Evolutionary conservation across 1,140 invertebrate species (phyloP), one percentile per base, ranked within the genome.

Genomic region (Pseudomyrmex cubaensis): DNA sequence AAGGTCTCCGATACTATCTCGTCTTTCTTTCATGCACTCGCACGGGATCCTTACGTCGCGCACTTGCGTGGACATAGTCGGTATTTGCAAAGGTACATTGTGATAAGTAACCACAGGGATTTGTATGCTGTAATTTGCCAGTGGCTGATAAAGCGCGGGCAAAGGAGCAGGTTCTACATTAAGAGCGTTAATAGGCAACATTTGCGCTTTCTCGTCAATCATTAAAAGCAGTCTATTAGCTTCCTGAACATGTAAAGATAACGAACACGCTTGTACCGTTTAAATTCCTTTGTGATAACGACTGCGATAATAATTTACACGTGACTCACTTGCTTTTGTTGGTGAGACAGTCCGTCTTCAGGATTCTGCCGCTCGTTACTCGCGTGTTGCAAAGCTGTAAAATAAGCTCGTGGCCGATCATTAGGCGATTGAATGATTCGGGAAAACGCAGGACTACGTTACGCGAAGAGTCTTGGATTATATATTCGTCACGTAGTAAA

Each of bases 111-210:
- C 25, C 13, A 90, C 56, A 62, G 89, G 82, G 25, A 91, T 74
- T 73, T 86, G 88, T 22, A 91, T 75, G 52, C 82, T 91, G 57
- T 88, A 90, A 62, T 86, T 89, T n/a, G 90, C 87, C 2, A 85
- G 61, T 20, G 77, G 20, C 48, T 67, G 82, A 35, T 35, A 35
- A 35, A 35, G 35, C 25, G 44, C 46, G 46, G 63, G n/a, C 9
- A 77, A 59, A 22, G 82, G 52, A 15, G 63, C 57, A 46, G 83
- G 44, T 44, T 89, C 84, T 48, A 85, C 10, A 4, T 89, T 77
- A 59, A 87, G 72, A 13, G 66, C 12, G 25, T 77, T 78, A 50
- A 85, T 9, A 17, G 86, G 62, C 25, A 74, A 25, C 0, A 75
- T 1, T 35, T 82, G 85, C 15, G 85, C 9, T 61, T 87, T 84